A percentile compares a stretch with the other conserved stretches of the same genome.
These are phyloP conservation scores for Aspidiotus destructor DNA, from an alignment of 2,888 invertebrate genomes.

Conservation along the genomic window DNA sequence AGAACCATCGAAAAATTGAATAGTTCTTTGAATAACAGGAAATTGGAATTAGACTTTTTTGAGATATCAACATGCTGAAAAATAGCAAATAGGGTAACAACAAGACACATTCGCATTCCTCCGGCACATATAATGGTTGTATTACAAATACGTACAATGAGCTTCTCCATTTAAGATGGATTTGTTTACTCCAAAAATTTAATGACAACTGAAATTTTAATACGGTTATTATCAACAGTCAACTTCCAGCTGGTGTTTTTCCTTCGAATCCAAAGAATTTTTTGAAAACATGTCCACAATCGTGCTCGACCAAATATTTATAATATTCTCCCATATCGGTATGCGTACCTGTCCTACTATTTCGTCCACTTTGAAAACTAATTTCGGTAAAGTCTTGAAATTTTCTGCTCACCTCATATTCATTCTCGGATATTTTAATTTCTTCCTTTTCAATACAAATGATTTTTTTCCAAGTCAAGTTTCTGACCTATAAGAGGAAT, in stretches of 20 bases:
- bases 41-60: too few species aligned
- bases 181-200: too few species aligned
- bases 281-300: slow-evolving; percentile 62
- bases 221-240: too few species aligned
- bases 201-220: too few species aligned
- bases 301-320: slow-evolving; percentile 60
- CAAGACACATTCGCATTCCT: too few species aligned
- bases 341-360: slow-evolving; percentile 47
- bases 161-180: too few species aligned
- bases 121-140: too few species aligned
- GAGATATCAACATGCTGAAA: too few species aligned
- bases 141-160: too few species aligned
- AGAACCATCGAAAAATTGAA: too few species aligned
- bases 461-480: slow-evolving; percentile 79
- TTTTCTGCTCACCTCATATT: slow-evolving; percentile 46
- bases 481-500: slow-evolving; percentile 48
- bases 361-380: slow-evolving; percentile 45
- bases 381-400: slow-evolving; percentile 60
- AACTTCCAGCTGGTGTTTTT: slow-evolving; percentile 19
- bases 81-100: too few species aligned
- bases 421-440: slow-evolving; percentile 41
- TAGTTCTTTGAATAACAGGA: too few species aligned
- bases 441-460: slow-evolving; percentile 61
- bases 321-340: slow-evolving; percentile 71
- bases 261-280: slow-evolving; percentile 63